Base-by-base conservation (phyloP, 2,888 invertebrate species). In the Melanchra persicariae region DNA sequence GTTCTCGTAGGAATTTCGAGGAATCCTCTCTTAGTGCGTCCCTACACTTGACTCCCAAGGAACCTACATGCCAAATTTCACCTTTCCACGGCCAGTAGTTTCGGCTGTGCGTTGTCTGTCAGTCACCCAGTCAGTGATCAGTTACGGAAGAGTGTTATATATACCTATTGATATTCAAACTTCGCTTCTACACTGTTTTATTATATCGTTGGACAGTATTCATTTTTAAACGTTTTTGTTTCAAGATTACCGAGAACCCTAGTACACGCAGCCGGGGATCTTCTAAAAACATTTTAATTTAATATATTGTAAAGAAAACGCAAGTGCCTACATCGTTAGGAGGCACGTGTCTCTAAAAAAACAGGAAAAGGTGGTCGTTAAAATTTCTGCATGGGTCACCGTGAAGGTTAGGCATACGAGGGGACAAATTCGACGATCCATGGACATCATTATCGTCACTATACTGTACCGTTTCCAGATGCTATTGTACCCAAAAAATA, bases 351-450 rank as follows among this genome's bases (percentile, higher is more conserved):
- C 81, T 60, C 74, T 52, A 52, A 71, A 82, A 84, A 82, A 85
- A 84, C 66, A 74, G 73, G 72, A 66, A 77, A 75, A 86, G 77
- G 68, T 83, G 83, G 73, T 86, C 85, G 79, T 86, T 86, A 86
- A 86, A 86, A 85, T 85, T 86, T 85, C 81, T 85, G 85, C 85
- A 79, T 82, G 87, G 86, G 87, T 86, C 87, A 85, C 78, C 86
- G 62, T 26, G 22, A 84, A 79, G 79, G 74, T 78, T 82, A 64
- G 49, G 70, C 58, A 77, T 45, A 70, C 65, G 79, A 83, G 82
- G 86, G 84, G 85, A 81, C 76, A 64, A 76, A 81, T 82, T 82
- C 57, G 67, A 72, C 74, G 77, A 77, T 77, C 77, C 66, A 73
- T 77, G 62, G 79, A 77, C 82, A 85, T 86, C 85, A 70, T 87